These are phyloP conservation scores for Aelia acuminata DNA, from an alignment of 2,888 invertebrate species.

Conservation along the genomic window DNA sequence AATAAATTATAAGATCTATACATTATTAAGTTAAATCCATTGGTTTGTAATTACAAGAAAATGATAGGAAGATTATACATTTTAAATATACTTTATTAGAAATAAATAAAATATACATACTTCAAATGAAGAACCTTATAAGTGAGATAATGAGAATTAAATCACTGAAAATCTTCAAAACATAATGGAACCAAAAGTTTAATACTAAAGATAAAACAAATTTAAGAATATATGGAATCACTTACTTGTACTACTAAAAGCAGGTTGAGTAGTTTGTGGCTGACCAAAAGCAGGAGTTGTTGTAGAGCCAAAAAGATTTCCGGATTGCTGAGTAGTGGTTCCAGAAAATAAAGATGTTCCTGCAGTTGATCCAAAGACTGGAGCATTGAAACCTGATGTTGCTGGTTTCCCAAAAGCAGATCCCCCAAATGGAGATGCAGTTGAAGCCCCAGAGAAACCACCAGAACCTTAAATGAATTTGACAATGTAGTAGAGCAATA, in stretches of 20 bases:
- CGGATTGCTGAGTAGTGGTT: constrained; percentile 64
- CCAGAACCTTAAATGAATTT: constrained; percentile 51
- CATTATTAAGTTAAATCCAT: too few relatives aligned
- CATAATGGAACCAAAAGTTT: too few relatives aligned
- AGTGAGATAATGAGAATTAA: too few relatives aligned
- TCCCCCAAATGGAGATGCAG: constrained; percentile 69
- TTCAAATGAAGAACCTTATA: too few relatives aligned
- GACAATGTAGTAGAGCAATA: background rate
- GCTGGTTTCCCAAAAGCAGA: constrained; percentile 64
- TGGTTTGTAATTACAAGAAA: too few relatives aligned
- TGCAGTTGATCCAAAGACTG: constrained; percentile 72
- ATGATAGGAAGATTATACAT: too few relatives aligned
- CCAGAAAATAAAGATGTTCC: constrained; percentile 68
- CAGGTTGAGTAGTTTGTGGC: constrained; percentile 73
- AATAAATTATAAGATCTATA: too few relatives aligned
- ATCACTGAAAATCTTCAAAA: too few relatives aligned
- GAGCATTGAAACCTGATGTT: constrained; percentile 69
- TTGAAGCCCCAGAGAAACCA: constrained; percentile 66
- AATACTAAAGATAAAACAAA: too few relatives aligned
- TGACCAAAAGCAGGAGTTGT: constrained; percentile 78
- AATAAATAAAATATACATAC: too few relatives aligned
- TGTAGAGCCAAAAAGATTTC: constrained; percentile 76
- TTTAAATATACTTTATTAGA: too few relatives aligned
- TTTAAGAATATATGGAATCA: background rate
- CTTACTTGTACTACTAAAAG: constrained; percentile 68